Base-by-base conservation (phyloP, 1,140 invertebrate species). In the Bombus pascuorum region DNA sequence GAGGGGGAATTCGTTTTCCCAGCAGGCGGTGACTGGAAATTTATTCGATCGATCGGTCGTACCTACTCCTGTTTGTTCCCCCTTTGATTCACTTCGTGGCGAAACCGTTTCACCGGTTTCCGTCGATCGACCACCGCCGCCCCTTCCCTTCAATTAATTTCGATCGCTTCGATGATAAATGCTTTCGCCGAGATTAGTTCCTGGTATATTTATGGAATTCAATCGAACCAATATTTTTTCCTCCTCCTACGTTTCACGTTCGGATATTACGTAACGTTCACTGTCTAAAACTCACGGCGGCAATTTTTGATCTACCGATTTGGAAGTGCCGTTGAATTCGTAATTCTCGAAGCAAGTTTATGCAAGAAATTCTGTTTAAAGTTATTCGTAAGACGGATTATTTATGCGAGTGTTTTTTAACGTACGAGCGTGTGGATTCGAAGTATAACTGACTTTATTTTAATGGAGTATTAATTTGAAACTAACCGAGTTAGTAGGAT, bases 181-280 rank as follows among this genome's bases (percentile, higher is more conserved):
- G 25, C 74, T n/a, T 57, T 37, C 74, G 32, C 73, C 73, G 53
- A 59, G 74, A 76, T 57, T 76, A 76, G 32, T 57, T 57, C 42
- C 44, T 57, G 73, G 12, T 57, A 4, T 37, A 59, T 76, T 37
- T 59, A 37, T 39, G 34, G 42, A 59, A 76, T 59, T 76, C 53
- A 76, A 76, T 76, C 42, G 53, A 57, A 37, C 10, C 22, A 22
- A 6, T 1, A 15, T 76, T 32, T 12, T 18, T 34, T 76, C 28
- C 15, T 22, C 22, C 28, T 10, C n/a, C 0, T 4, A 15, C 12
- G 25, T 37, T 28, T 39, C 15, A 28, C 42, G 9, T 32, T 74
- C 9, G 39, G 22, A 15, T 42, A 25, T 37, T 75, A 15, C 18
- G 22, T 15, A 75, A 75, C n/a, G 34, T 74, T 47, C 32, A 28